Base-by-base conservation (phyloP, 2,797 vertebrate genomes). In the Pangasius djambal region DNA sequence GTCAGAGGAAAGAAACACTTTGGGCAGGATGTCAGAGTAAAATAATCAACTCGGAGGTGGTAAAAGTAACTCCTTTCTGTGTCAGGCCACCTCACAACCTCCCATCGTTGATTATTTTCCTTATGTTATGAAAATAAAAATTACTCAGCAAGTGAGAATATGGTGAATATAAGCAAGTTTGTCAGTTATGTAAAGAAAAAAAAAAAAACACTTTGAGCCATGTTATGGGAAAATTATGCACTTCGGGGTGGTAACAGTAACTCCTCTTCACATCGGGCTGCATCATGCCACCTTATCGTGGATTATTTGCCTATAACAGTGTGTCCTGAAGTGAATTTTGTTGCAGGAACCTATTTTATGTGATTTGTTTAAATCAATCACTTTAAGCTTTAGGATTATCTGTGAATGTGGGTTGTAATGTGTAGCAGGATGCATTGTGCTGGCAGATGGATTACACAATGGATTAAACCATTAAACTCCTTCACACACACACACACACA, bases 401-500 rank as follows among this genome's bases (percentile, higher is more conserved):
- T 20, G 34, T 44, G 12, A 40, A 40, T 28, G 81, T 63, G 63
- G 40, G 16, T 31, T 1, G 10, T 67, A 67, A 84, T 67, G 40
- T 50, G 28, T 15, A 52, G 50, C 83, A 67, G 40, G 7, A 31
- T 18, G 82, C 63, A 69, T 34, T 69, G 63, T 85, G 63, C 52
- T 85, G 7, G 48, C 44, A 69, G 44, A 85, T 85, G 44, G 63
- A 85, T 69, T 69, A 69, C 44, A 52, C 15, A 82, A 40, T 28
- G 67, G 78, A 87, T 82, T 81, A 83, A 87, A 70, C 44, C 4
- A 81, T 31, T 44, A 69, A 55, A 82, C 72, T 37, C 55, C 4
- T 48, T 22, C 25, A 10, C 4, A 61, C 25, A 34, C 86, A 50
- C 28, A 31, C 40, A 57, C 5, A 9, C 83, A 18, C 44, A 40